Base-by-base conservation (phyloP, 2,888 invertebrate genomes). In the Stenchaetothrips biformis region DNA sequence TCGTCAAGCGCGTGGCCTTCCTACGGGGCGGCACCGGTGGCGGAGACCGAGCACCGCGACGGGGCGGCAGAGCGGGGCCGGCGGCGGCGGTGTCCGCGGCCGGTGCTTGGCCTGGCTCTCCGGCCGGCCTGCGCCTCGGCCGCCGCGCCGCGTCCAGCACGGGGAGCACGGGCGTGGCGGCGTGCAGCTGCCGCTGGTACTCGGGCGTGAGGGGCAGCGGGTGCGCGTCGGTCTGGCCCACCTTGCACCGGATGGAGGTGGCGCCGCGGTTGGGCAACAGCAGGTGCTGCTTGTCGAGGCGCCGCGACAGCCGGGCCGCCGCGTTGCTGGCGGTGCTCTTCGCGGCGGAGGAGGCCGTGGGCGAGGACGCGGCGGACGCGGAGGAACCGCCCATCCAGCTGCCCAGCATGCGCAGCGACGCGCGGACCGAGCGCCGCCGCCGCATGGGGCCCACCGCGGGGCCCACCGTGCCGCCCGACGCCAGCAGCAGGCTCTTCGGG, bases 351-450 rank as follows among this genome's bases (percentile, higher is more conserved):
- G 37, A 37, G 37, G 37, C 80, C 67, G 37, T 47, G 53, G 48
- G 18, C n/a, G 62, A n/a, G n/a, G n/a, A 21, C 13, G 53, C 53
- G 13, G 53, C 6, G 25, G 82, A 83, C 81, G n/a, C n/a, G n/a
- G 82, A 82, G 47, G 84, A 83, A 81, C 37, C 37, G 37, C 85
- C 83, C 79, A 87, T 83, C 88, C 91, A 90, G 86, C 89, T 89
- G 82, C 91, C 90, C 81, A 93, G 90, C 85, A 91, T 86, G 83
- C 92, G 90, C 83, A 93, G 87, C 83, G 92, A 92, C 83, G 92
- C 91, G 84, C 93, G 89, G 85, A 93, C 92, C 83, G 92, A 92
- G 86, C 91, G 89, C 83, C 92, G 90, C 83, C 93, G 90, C 83
- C 92, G 91, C 84, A 90, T 83, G n/a, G 88, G 85, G 82, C 87